phyloP scores from a whole-genome alignment of 2,888 invertebrate species.

The Drosophila parthenogenetica region DNA sequence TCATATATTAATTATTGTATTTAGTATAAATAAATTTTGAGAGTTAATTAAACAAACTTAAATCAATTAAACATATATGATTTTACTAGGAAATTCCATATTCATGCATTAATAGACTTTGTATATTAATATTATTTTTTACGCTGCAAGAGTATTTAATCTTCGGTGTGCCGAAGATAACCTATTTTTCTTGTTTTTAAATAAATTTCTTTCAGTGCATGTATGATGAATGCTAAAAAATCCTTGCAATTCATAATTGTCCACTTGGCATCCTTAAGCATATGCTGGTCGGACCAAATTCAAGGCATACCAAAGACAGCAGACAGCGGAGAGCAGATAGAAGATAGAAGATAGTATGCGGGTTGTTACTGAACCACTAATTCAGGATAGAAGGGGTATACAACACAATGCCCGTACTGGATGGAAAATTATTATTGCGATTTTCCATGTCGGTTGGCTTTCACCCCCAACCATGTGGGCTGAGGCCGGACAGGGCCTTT shows the following conservation, averaged over 20 bases:
- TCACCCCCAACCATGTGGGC: constrained; percentile 43
- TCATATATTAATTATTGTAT: too few relatives aligned
- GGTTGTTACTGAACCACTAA: constrained; percentile 17
- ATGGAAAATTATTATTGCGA: constrained; percentile 75
- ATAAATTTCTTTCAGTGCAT: too few relatives aligned
- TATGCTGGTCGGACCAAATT: constrained; percentile 22
- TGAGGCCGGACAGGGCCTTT: neutral
- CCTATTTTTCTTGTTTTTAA: too few relatives aligned
- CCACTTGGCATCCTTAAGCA: constrained; percentile 43
- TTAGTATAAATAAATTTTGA: too few relatives aligned
- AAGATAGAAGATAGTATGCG: neutral
- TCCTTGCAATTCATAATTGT: constrained; percentile 27
- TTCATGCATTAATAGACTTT: too few relatives aligned
- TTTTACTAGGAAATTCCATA: too few relatives aligned
- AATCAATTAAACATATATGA: too few relatives aligned
- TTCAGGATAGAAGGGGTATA: constrained; percentile 4
- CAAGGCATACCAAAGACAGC: constrained; percentile 19
- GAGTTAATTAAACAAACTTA: too few relatives aligned
- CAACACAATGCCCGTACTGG: constrained; percentile 33
- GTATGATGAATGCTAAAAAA: neutral
- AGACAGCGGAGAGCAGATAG: neutral
- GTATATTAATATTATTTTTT: too few relatives aligned
- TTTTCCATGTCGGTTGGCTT: constrained; percentile 73
- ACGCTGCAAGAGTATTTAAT: too few relatives aligned
- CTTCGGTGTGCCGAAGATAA: too few relatives aligned